These are phyloP conservation scores for Polymixis lichenea DNA, from an alignment of 2,888 invertebrate genomes.

Conservation along the genomic window DNA sequence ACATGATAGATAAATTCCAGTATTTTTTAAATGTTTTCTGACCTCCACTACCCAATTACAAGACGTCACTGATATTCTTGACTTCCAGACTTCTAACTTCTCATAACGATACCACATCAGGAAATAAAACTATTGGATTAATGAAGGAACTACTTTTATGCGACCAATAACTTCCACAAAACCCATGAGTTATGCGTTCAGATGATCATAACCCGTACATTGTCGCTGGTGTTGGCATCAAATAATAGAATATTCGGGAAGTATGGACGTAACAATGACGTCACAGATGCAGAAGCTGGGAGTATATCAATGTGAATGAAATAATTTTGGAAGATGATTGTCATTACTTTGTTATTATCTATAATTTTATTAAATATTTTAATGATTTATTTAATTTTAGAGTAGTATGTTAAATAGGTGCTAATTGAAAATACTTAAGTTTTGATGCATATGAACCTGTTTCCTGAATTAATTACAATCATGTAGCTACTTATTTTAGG, in stretches of 20 bases:
- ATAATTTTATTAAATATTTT: background rate
- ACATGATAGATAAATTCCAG: background rate
- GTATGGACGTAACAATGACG: constrained; percentile 10
- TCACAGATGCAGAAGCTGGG: constrained; percentile 2
- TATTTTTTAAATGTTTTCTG: background rate
- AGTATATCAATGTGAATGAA: background rate
- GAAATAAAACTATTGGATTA: constrained; percentile 35
- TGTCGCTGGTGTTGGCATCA: constrained; percentile 29
- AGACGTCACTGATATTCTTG: background rate
- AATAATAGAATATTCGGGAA: constrained; percentile 13
- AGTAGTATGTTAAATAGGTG: background rate
- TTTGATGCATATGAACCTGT: background rate
- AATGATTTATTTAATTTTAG: background rate
- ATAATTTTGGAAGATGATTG: background rate
- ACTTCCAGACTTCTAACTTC: background rate
- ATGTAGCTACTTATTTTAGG: background rate
- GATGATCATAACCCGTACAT: constrained; percentile 38
- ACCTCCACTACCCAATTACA: background rate
- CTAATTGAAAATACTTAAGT: background rate
- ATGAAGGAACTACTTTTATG: constrained; percentile 46
- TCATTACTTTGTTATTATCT: background rate
- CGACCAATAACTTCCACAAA: constrained; percentile 38
- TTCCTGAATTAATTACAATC: background rate
- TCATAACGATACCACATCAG: background rate
- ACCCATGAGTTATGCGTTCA: constrained; percentile 45